A percentile compares a stretch with the other conserved stretches of the same genome.
phyloP scores from a whole-genome alignment of 1,140 invertebrate genomes.

The Cherax destructor region DNA sequence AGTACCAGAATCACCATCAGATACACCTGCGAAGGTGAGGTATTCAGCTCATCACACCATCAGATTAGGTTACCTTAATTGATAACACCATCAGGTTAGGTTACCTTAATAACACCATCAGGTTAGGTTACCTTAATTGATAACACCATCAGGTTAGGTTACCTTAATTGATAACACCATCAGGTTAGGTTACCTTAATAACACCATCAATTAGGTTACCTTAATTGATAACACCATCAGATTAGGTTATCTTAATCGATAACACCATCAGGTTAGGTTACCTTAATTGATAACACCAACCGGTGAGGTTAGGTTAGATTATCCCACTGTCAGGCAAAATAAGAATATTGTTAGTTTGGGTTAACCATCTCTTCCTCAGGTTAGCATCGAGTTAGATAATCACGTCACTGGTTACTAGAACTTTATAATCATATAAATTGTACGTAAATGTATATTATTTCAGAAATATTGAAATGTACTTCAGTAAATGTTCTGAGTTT shows the following conservation, averaged over 20 bases:
- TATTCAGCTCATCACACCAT: not conserved
- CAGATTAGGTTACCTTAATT: not conserved
- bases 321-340: not conserved
- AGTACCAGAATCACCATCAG: slow-evolving; percentile 45
- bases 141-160: not conserved
- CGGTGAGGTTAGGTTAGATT: not conserved
- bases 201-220: not conserved
- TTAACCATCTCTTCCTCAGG: too few relatives aligned
- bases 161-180: not conserved
- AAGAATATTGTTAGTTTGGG: too few relatives aligned
- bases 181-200: not conserved
- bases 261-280: not conserved
- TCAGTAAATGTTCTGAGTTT: too few relatives aligned
- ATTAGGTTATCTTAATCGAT: not conserved
- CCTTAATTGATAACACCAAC: not conserved
- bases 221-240: not conserved
- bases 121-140: not conserved
- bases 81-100: not conserved
- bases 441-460: too few relatives aligned
- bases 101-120: not conserved
- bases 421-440: too few relatives aligned
- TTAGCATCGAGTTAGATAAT: not conserved
- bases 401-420: not conserved
- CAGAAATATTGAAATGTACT: too few relatives aligned
- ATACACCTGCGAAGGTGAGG: slow-evolving; percentile 34